Conservation (phyloP, 2,113 vertebrate species). For the Zosterops pallidus region DNA sequence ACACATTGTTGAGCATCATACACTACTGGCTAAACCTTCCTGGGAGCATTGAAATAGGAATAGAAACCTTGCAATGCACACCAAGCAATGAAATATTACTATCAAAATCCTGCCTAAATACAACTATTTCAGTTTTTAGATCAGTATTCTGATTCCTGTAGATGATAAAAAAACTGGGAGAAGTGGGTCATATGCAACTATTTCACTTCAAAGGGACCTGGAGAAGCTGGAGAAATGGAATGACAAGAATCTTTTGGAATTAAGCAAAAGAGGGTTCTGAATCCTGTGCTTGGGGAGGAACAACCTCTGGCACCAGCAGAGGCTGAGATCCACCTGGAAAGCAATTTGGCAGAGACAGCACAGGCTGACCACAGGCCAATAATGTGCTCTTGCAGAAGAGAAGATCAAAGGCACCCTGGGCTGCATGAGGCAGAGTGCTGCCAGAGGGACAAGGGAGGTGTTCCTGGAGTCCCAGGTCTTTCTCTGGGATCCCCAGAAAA, state of each 20-base stretch:
- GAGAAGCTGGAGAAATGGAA: background rate
- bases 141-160: background rate
- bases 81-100: background rate
- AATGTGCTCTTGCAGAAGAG: background rate
- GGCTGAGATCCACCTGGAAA: background rate
- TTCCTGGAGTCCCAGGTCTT: background rate
- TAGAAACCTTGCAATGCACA: background rate
- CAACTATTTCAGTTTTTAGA: background rate
- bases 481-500: background rate
- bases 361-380: background rate
- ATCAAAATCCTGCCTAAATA: background rate
- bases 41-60: background rate
- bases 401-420: background rate
- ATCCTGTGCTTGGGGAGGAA: background rate
- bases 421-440: background rate
- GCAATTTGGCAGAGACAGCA: background rate
- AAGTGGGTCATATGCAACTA: background rate
- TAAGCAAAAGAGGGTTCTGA: background rate
- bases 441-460: background rate
- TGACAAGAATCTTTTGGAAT: background rate
- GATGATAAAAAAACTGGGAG: background rate
- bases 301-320: background rate
- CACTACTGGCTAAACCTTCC: background rate
- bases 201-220: background rate
- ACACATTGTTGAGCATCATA: fast-evolving